Percentiles rank a stretch among this genome's conserved stretches.
Conservation (phyloP, 2,113 vertebrate genomes). For the Apistogramma diplotaenia region DNA sequence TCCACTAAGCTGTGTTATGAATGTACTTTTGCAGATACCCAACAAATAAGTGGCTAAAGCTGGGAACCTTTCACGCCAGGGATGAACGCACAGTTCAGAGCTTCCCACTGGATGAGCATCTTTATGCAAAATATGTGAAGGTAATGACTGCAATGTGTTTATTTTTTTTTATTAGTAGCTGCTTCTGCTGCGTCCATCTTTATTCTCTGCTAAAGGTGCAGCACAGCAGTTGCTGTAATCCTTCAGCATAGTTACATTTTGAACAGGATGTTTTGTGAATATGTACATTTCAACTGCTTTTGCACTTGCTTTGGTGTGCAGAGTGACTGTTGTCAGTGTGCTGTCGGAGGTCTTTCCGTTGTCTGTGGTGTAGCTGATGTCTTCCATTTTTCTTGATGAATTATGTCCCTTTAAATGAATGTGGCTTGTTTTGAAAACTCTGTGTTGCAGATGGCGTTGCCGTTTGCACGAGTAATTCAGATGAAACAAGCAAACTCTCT, state of each 20-base stretch:
- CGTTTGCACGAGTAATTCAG: neutral
- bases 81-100: constrained; percentile 97
- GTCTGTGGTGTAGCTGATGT: neutral
- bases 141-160: constrained; percentile 73
- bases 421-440: neutral
- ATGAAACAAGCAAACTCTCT: neutral
- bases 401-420: neutral
- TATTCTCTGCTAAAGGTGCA: neutral
- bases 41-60: constrained; percentile 96
- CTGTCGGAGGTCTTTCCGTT: neutral
- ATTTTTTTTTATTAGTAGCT: neutral
- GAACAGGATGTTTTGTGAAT: neutral
- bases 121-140: constrained; percentile 99
- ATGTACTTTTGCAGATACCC: constrained; percentile 83
- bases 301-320: neutral
- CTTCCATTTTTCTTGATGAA: neutral
- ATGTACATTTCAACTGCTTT: neutral
- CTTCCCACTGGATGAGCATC: constrained; percentile 96
- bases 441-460: neutral
- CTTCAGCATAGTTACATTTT: neutral
- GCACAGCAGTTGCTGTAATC: neutral
- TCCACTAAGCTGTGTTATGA: neutral
- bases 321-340: neutral
- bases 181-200: neutral
- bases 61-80: constrained; percentile 95